Percentiles rank a stretch among this genome's conserved stretches.
phyloP scores from a whole-genome alignment of 2,888 invertebrate species.

The Ramazzottius varieornatus region DNA sequence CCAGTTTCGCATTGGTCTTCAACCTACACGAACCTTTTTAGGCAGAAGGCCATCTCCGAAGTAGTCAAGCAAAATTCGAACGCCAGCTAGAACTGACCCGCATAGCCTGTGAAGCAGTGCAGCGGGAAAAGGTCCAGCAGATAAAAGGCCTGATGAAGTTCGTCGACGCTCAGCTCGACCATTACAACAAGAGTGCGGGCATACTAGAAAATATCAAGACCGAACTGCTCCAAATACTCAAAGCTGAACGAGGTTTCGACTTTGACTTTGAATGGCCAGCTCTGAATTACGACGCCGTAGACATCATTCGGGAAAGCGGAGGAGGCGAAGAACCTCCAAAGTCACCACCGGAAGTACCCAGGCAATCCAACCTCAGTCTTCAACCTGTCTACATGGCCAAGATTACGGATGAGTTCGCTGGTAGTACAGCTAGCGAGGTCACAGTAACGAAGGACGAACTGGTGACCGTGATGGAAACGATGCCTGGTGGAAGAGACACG shows the following conservation, averaged over 20 bases:
- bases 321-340: neutral
- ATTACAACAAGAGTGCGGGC: neutral
- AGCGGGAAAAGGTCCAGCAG: neutral
- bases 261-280: neutral
- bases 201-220: neutral
- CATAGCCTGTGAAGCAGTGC: neutral
- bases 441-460: neutral
- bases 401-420: neutral
- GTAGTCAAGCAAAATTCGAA: neutral
- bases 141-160: neutral
- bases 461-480: neutral
- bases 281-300: neutral
- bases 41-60: neutral
- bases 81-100: neutral
- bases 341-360: neutral
- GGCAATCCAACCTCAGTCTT: neutral
- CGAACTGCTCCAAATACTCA: neutral
- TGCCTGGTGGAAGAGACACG: neutral
- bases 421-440: neutral
- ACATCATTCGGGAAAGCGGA: too few relatives aligned
- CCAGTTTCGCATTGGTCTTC: neutral
- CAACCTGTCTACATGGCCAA: neutral
- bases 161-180: neutral
- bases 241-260: neutral
- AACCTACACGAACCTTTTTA: neutral